Conservation (phyloP, 1,140 invertebrate species). For the Camponotus pennsylvanicus region DNA sequence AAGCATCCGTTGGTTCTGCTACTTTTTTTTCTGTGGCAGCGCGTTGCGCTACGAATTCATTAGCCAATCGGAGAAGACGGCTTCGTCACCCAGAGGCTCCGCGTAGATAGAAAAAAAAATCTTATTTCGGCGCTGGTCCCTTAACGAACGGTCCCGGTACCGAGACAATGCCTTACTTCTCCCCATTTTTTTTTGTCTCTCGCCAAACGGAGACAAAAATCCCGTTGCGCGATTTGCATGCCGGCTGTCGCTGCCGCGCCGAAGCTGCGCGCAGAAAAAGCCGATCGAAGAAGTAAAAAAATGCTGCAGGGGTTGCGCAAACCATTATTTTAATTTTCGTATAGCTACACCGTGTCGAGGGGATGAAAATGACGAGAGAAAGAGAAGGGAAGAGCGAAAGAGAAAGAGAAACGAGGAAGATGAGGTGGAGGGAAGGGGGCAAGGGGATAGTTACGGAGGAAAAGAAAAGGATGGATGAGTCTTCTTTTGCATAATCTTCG, state of each 20-base stretch:
- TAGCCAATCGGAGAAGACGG: slow-evolving; percentile 70
- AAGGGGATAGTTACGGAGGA: slow-evolving; percentile 40
- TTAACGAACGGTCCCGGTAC: slow-evolving; percentile 59
- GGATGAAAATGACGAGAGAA: slow-evolving; percentile 22
- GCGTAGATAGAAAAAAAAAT: slow-evolving; percentile 47
- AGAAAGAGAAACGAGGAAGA: neutral
- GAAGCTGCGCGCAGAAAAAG: slow-evolving; percentile 52
- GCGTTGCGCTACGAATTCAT: slow-evolving; percentile 72
- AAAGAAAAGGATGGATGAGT: slow-evolving; percentile 57
- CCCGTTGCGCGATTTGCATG: slow-evolving; percentile 79
- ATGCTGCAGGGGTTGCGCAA: slow-evolving; percentile 60
- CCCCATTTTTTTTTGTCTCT: slow-evolving; percentile 74
- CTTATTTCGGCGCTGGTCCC: slow-evolving; percentile 51
- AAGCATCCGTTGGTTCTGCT: slow-evolving; percentile 29
- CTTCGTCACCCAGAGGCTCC: slow-evolving; percentile 21
- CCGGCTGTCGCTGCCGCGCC: slow-evolving; percentile 48
- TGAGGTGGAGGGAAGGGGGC: slow-evolving; percentile 1
- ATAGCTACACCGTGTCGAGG: slow-evolving; percentile 53
- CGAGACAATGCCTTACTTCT: slow-evolving; percentile 72
- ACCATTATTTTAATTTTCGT: slow-evolving; percentile 84
- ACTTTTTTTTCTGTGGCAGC: slow-evolving; percentile 54
- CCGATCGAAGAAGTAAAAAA: slow-evolving; percentile 65
- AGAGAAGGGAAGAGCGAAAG: slow-evolving; percentile 4
- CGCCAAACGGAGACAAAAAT: slow-evolving; percentile 81
- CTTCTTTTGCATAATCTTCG: slow-evolving; percentile 82